Conservation (phyloP, 2,113 vertebrate genomes). For the Cyphomyrus discorhynchus region DNA sequence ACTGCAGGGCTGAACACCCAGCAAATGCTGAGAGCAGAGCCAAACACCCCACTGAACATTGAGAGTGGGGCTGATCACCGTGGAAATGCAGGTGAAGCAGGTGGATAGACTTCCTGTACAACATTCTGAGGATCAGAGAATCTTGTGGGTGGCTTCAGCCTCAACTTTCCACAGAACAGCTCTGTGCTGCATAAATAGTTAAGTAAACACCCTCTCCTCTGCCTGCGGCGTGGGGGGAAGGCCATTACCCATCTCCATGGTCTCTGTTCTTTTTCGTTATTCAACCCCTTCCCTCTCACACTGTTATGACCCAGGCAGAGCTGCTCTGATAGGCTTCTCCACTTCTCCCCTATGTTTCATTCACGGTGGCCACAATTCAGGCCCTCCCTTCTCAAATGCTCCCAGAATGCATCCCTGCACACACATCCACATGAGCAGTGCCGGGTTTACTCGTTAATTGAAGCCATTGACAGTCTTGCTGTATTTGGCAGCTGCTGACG, state of each 20-base stretch:
- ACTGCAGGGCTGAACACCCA: neutral
- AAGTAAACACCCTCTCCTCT: neutral
- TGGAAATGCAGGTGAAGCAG: neutral
- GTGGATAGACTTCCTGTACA: constrained; percentile 11
- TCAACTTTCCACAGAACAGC: constrained; percentile 9
- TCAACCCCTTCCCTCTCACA: constrained; percentile 17
- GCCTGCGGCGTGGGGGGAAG: neutral
- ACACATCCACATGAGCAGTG: neutral
- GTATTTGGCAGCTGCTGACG: neutral
- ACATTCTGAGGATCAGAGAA: constrained; percentile 13
- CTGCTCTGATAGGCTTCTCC: neutral
- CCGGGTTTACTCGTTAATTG: neutral
- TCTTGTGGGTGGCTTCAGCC: neutral
- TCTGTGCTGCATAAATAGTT: constrained; percentile 10
- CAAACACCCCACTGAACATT: neutral
- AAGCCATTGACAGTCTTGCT: neutral
- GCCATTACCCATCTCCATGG: neutral
- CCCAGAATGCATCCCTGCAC: neutral
- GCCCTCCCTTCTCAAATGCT: neutral
- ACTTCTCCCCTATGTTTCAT: neutral
- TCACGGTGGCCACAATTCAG: neutral
- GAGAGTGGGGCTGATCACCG: no score
- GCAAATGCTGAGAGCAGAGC: neutral
- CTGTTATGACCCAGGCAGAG: neutral
- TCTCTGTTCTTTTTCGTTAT: neutral